phyloP scores from a whole-genome alignment of 1,140 invertebrate genomes.

The Paraescarpia echinospica region DNA sequence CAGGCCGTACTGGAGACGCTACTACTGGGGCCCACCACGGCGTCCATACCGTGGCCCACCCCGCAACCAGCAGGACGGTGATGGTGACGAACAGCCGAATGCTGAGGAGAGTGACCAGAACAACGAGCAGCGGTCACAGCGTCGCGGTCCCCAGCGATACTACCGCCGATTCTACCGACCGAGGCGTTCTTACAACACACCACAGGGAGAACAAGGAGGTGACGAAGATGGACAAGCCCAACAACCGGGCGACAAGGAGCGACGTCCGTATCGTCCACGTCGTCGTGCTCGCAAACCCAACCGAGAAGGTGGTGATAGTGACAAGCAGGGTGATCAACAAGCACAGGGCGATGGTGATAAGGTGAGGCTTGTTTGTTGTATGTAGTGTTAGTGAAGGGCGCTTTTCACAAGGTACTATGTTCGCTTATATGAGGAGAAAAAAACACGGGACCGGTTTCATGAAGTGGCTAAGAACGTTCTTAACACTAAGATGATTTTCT shows the following conservation, averaged over 20 bases:
- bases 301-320: not conserved
- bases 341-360: conserved; percentile 3
- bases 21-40: conserved; percentile 1
- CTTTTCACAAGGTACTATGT: too few species aligned
- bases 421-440: too few species aligned
- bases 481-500: too few species aligned
- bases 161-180: conserved; percentile 16
- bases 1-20: conserved; percentile 10
- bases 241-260: not conserved
- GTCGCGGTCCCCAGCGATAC: not conserved
- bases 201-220: not conserved
- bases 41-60: conserved; percentile 12
- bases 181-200: not conserved
- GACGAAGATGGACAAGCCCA: not conserved
- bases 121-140: not conserved
- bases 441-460: too few species aligned
- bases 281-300: not conserved
- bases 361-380: not conserved
- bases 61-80: conserved; percentile 2
- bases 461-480: too few species aligned
- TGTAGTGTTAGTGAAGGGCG: not conserved
- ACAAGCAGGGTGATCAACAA: not conserved
- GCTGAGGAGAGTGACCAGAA: conserved; percentile 9
- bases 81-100: not conserved
- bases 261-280: not conserved